Base-by-base conservation (phyloP, 2,888 invertebrate species). In the Sphinx pinastri region DNA sequence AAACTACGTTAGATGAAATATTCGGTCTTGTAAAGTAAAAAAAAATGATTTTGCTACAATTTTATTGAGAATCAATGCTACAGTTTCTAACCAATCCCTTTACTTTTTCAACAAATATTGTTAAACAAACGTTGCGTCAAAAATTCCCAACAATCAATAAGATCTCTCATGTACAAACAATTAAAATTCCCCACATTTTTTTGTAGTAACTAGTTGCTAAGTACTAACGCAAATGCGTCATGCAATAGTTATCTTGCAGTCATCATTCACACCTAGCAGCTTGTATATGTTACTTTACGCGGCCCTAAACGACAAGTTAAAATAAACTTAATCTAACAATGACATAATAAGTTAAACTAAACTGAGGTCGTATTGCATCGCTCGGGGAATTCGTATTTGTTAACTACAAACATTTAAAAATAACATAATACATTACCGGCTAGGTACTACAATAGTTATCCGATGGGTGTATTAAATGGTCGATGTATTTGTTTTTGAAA, bases 381-480 rank as follows among this genome's bases (percentile, higher is more conserved):
- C 16, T 51, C n/a, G 67, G 57, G 45, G 57, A 57, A 55, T 57
- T 25, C 55, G 57, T 47, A 13, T 13, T 38, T 38, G 25, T 57
- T 7, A 19, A 19, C 10, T 16, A 12, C 16, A 19, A 25, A 14
- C 45, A 25, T 47, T 47, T 25, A 10, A 31, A 55, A 45, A 52
- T 2, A 63, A 52, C 55, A 8, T 57, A 52, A 16, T 73, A 70
- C 77, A 74, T 70, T 73, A 69, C 71, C 25, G 67, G 8, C 70
- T 72, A 13, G 49, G 38, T 69, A 69, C 49, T 58, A 14, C n/a
- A 58, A 12, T n/a, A 0, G 13, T 68, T 70, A 59, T 45, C 47
- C n/a, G 14, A 31, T 12, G 4, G 57, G 38, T 12, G 54, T 52
- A 71, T 69, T 57, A n/a, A 69, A 71, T 72, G 59, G 73, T 75